Conservation (phyloP, 1,140 invertebrate genomes). For the Atta colombica region DNA sequence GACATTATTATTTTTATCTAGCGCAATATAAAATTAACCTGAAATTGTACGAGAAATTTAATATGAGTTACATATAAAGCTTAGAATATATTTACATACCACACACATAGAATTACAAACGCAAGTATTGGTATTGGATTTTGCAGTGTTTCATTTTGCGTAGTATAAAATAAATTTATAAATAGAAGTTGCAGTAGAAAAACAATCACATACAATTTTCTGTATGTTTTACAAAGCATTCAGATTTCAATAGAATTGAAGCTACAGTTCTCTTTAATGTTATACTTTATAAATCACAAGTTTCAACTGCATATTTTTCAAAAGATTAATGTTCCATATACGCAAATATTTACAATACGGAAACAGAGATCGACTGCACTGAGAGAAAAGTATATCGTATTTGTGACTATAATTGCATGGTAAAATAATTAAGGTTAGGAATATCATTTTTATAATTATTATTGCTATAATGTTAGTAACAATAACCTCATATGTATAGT, state of each 20-base stretch:
- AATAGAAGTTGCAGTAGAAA: conserved; percentile 7
- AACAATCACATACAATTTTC: conserved; percentile 1
- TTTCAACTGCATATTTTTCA: conserved; percentile 7
- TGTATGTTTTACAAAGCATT: conserved; percentile 19
- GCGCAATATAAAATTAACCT: conserved; percentile 12
- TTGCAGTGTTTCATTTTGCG: background rate
- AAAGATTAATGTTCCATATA: conserved; percentile 26
- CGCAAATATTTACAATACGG: no score
- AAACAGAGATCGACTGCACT: background rate
- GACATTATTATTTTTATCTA: conserved; percentile 16
- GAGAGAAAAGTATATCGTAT: no score
- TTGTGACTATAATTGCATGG: no score
- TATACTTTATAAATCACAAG: conserved; percentile 9
- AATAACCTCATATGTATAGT: no score
- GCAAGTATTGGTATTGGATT: background rate
- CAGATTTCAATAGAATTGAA: conserved; percentile 36
- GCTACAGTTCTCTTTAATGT: conserved; percentile 13
- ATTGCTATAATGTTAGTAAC: no score
- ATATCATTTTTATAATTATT: no score
- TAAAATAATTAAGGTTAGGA: no score
- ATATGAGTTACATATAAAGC: background rate
- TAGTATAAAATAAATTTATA: conserved; percentile 13
- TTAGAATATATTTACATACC: background rate
- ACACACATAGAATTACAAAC: background rate
- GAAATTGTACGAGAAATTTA: conserved; percentile 1